Percentiles rank a stretch among this genome's conserved stretches.
Conservation (phyloP, 2,113 vertebrate genomes). For the Oryzias woworae region DNA sequence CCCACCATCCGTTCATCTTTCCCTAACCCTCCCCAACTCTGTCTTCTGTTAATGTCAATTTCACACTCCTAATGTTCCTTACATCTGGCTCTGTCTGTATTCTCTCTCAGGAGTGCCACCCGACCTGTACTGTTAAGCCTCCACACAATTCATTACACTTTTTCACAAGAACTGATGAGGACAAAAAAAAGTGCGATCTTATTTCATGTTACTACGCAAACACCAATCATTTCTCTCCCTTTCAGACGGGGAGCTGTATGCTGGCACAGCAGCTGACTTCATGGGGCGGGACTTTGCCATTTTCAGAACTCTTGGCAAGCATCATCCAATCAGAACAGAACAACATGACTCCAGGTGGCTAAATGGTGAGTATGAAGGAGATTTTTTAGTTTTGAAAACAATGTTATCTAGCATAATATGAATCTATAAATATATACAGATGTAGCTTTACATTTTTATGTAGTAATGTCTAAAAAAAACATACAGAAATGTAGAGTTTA, state of each 20-base stretch:
- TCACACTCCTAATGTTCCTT: constrained; percentile 61
- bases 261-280: constrained; percentile 96
- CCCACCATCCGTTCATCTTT: constrained; percentile 25
- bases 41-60: constrained; percentile 51
- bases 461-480: too few species aligned
- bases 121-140: constrained; percentile 43
- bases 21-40: constrained; percentile 10
- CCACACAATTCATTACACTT: constrained; percentile 1
- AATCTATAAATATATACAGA: neutral
- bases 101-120: constrained; percentile 16
- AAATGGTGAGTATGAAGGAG: constrained; percentile 83
- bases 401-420: neutral
- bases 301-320: constrained; percentile 93
- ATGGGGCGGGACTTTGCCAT: constrained; percentile 99
- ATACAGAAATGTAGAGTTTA: too few species aligned
- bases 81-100: constrained; percentile 45
- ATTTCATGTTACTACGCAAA: constrained; percentile 8
- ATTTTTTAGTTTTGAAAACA: neutral
- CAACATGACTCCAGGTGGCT: constrained; percentile 98
- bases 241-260: constrained; percentile 93
- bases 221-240: constrained; percentile 11
- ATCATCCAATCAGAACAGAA: constrained; percentile 97
- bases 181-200: neutral
- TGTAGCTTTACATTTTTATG: neutral
- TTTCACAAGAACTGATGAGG: neutral